A percentile compares a stretch with the other conserved stretches of the same genome.
These are phyloP conservation scores for Psylliodes chrysocephalus DNA, from an alignment of 2,888 invertebrate genomes.

Conservation along the genomic window DNA sequence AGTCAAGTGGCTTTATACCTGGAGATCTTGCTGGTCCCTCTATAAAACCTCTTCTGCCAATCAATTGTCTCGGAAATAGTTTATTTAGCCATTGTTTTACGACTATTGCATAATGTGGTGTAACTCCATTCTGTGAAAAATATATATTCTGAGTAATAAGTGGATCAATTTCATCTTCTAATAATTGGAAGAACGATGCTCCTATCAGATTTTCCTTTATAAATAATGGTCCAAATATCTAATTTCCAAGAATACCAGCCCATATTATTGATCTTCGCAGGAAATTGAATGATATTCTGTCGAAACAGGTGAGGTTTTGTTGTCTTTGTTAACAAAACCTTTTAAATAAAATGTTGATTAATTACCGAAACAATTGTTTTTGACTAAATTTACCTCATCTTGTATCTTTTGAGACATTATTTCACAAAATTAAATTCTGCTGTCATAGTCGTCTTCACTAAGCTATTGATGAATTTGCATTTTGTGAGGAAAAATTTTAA, in stretches of 20 bases:
- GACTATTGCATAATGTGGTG: neutral
- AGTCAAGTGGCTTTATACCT: neutral
- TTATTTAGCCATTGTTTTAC: neutral
- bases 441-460: neutral
- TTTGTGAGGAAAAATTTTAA: neutral
- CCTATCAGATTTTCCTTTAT: neutral
- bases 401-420: too few relatives aligned
- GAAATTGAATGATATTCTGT: neutral
- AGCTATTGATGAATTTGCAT: neutral
- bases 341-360: neutral
- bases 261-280: neutral
- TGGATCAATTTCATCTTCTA: neutral
- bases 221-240: neutral
- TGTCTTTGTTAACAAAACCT: neutral
- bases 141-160: constrained; percentile 2
- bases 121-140: neutral
- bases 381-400: neutral
- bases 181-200: neutral
- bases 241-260: neutral
- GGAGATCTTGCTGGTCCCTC: neutral
- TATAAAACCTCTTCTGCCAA: neutral
- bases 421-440: constrained; percentile 2
- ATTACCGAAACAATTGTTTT: neutral
- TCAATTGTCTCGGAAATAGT: neutral
- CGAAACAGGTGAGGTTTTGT: neutral